These are phyloP conservation scores for Lordiphosa clarofinis DNA, from an alignment of 1,140 invertebrate genomes.

Conservation along the genomic window DNA sequence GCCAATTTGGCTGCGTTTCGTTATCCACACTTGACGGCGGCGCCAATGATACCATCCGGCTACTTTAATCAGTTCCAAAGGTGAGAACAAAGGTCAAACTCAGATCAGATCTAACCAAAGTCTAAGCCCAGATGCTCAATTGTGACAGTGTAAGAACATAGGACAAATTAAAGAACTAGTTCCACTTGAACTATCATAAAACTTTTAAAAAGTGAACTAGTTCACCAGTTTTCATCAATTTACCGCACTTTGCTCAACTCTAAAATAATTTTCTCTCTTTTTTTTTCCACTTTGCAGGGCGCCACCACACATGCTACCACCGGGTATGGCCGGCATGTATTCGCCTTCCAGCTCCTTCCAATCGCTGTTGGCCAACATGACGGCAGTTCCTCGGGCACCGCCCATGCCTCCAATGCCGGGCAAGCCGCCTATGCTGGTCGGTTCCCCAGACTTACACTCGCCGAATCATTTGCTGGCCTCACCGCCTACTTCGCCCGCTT, in stretches of 20 bases:
- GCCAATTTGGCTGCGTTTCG: constrained; percentile 83
- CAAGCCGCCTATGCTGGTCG: constrained; percentile 65
- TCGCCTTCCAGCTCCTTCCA: constrained; percentile 89
- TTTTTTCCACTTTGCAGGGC: constrained; percentile 80
- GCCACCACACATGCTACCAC: constrained; percentile 83
- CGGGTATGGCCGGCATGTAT: constrained; percentile 84
- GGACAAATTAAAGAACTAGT: too few species aligned
- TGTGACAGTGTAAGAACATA: too few species aligned
- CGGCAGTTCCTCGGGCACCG: constrained; percentile 83
- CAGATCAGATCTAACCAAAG: too few species aligned
- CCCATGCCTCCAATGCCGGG: constrained; percentile 78
- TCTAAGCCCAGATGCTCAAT: too few species aligned
- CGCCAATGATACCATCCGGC: constrained; percentile 80
- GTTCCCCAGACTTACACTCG: constrained; percentile 76
- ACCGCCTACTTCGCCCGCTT: constrained; percentile 82
- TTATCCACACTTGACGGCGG: constrained; percentile 82
- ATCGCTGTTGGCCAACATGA: constrained; percentile 90
- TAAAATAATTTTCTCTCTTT: not conserved
- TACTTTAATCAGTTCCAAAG: constrained; percentile 80
- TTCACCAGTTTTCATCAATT: too few species aligned
- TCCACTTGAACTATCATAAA: too few species aligned
- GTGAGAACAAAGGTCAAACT: constrained; percentile 33
- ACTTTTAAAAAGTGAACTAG: not conserved
- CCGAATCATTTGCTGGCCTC: constrained; percentile 79
- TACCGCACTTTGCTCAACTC: too few species aligned